These are phyloP conservation scores for Nylanderia fulva DNA, from an alignment of 1,140 invertebrate genomes.

Conservation along the genomic window DNA sequence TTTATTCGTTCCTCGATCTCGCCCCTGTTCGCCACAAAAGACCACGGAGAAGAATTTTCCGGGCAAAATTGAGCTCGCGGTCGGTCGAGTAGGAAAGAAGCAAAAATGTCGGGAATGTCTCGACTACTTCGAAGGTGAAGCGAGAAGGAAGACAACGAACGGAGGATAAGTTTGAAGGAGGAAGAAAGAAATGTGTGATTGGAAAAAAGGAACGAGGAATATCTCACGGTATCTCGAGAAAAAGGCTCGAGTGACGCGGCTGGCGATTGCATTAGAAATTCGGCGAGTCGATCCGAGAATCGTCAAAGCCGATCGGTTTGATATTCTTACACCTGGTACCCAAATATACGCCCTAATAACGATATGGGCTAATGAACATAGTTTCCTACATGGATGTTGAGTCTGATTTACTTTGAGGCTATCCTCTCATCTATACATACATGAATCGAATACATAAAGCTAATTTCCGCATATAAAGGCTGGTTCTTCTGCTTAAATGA, in stretches of 20 bases:
- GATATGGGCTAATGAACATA: conserved; percentile 55
- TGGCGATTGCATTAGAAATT: conserved; percentile 62
- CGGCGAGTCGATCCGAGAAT: conserved; percentile 27
- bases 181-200: not conserved
- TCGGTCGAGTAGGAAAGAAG: conserved; percentile 33
- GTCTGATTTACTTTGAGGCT: conserved; percentile 4
- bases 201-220: not conserved
- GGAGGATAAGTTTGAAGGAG: not conserved
- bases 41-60: conserved; percentile 49
- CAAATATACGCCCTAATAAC: conserved; percentile 30
- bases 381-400: not conserved
- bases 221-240: not conserved
- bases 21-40: conserved; percentile 38
- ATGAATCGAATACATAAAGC: not conserved
- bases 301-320: conserved; percentile 22
- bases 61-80: conserved; percentile 44
- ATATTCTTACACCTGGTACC: not conserved
- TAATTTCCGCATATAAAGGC: not conserved
- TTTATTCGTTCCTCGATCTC: conserved; percentile 51
- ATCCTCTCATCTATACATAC: not conserved
- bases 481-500: not conserved
- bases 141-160: not conserved
- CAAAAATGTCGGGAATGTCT: conserved; percentile 50
- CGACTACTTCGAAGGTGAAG: conserved; percentile 17
- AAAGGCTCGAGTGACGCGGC: not conserved